phyloP scores from a whole-genome alignment of 1,140 invertebrate species.

The Meloidogyne floridensis region DNA sequence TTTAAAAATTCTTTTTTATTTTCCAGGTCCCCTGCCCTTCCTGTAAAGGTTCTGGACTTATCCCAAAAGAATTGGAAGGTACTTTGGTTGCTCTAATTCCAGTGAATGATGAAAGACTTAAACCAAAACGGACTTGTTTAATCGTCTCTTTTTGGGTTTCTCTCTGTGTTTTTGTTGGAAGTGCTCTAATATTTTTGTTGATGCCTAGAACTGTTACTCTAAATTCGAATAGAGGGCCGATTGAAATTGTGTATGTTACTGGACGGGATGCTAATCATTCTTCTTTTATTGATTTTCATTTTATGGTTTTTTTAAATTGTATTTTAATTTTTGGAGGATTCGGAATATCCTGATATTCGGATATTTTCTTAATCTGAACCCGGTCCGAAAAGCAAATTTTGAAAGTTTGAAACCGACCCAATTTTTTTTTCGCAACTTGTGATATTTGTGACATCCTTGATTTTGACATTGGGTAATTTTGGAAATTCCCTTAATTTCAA shows the following conservation, averaged over 20 bases:
- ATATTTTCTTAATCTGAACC: no score
- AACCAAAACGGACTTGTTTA: constrained; percentile 65
- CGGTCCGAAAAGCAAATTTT: no score
- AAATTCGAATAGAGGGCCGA: constrained; percentile 31
- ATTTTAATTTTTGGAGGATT: not conserved
- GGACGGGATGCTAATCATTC: constrained; percentile 21
- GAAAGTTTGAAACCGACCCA: no score
- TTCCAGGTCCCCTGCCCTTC: constrained; percentile 65
- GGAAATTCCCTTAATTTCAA: no score
- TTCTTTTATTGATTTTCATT: constrained; percentile 47
- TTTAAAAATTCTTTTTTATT: not conserved
- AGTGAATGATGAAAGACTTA: constrained; percentile 66
- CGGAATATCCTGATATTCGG: no score
- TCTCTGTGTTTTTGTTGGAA: constrained; percentile 45
- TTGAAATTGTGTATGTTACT: constrained; percentile 47
- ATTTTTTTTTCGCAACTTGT: no score
- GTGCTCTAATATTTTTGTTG: constrained; percentile 45
- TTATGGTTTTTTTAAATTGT: constrained; percentile 41
- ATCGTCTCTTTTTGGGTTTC: constrained; percentile 46
- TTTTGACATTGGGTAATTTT: no score
- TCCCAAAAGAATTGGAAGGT: constrained; percentile 67
- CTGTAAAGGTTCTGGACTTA: constrained; percentile 65
- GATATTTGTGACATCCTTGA: no score
- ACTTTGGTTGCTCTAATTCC: constrained; percentile 67
- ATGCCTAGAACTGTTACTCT: constrained; percentile 53